phyloP scores from a whole-genome alignment of 2,888 invertebrate species.

The Thereva nobilitata region DNA sequence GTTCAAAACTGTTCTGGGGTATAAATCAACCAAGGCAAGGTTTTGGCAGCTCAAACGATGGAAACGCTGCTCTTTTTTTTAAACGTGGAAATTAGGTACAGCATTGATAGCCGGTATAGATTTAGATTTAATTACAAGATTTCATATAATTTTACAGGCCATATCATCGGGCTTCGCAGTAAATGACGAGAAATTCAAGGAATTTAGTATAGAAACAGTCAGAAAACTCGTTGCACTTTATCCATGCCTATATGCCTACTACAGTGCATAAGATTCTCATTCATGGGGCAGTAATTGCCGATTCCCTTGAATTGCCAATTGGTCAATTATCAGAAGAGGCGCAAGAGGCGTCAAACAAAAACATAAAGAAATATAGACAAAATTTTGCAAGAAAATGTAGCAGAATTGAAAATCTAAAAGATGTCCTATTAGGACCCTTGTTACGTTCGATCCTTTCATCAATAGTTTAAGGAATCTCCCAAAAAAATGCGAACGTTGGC shows the following conservation, averaged over 20 bases:
- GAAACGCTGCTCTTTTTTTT: background rate
- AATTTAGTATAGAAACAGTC: background rate
- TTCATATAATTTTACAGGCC: conserved; percentile 42
- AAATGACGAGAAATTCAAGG: conserved; percentile 17
- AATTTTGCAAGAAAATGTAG: conserved; percentile 18
- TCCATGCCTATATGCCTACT: conserved; percentile 47
- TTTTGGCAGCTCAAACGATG: conserved; percentile 44
- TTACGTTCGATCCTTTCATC: background rate
- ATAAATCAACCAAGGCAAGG: conserved; percentile 45
- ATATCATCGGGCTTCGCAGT: conserved; percentile 32
- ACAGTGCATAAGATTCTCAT: conserved; percentile 47
- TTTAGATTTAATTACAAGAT: conserved; percentile 10
- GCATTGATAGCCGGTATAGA: conserved; percentile 26
- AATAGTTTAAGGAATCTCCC: background rate
- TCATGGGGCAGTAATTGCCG: conserved; percentile 39
- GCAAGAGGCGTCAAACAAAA: conserved; percentile 32
- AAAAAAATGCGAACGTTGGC: no score
- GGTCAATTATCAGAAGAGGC: conserved; percentile 25
- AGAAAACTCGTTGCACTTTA: conserved; percentile 45
- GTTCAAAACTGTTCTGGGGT: no score
- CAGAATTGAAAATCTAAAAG: background rate
- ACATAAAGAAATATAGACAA: conserved; percentile 20
- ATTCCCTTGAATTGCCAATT: conserved; percentile 4
- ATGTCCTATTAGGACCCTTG: background rate
- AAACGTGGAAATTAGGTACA: conserved; percentile 25